These are phyloP conservation scores for Cataglyphis cursor DNA, from an alignment of 2,888 invertebrate species.

Conservation along the genomic window DNA sequence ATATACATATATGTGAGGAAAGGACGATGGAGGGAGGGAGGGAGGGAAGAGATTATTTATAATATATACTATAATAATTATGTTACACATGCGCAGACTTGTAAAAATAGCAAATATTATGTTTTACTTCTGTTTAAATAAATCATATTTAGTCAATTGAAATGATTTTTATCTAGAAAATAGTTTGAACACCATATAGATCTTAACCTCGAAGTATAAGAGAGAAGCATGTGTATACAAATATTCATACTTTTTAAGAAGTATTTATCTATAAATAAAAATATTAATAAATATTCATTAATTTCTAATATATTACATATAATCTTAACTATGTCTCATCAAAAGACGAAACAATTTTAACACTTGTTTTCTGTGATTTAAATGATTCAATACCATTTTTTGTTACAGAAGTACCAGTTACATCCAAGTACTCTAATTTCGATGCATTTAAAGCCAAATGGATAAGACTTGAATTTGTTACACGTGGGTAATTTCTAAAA, in stretches of 20 bases:
- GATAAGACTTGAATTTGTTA: conserved; percentile 89
- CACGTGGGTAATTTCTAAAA: conserved; percentile 89
- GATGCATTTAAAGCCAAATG: conserved; percentile 90
- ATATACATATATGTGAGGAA: too few relatives aligned
- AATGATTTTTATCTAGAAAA: conserved; percentile 12
- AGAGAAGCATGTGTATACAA: neutral
- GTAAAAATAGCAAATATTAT: neutral
- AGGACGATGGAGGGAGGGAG: too few relatives aligned
- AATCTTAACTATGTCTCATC: conserved; percentile 71
- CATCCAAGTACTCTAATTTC: conserved; percentile 89
- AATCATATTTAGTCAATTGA: neutral
- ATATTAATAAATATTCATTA: conserved; percentile 47
- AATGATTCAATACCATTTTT: conserved; percentile 89
- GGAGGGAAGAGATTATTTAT: neutral
- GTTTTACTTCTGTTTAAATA: conserved; percentile 10
- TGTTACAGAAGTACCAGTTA: conserved; percentile 90
- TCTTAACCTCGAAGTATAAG: conserved; percentile 1
- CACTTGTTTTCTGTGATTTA: conserved; percentile 88
- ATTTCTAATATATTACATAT: conserved; percentile 45
- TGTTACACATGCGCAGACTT: neutral
- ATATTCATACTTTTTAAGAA: conserved; percentile 23
- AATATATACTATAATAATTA: conserved; percentile 1
- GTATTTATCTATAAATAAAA: conserved; percentile 10
- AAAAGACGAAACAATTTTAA: conserved; percentile 84
- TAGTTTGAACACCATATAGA: conserved; percentile 13